These are phyloP conservation scores for Xenus cinereus DNA, from an alignment of 2,113 vertebrate species.

Conservation along the genomic window DNA sequence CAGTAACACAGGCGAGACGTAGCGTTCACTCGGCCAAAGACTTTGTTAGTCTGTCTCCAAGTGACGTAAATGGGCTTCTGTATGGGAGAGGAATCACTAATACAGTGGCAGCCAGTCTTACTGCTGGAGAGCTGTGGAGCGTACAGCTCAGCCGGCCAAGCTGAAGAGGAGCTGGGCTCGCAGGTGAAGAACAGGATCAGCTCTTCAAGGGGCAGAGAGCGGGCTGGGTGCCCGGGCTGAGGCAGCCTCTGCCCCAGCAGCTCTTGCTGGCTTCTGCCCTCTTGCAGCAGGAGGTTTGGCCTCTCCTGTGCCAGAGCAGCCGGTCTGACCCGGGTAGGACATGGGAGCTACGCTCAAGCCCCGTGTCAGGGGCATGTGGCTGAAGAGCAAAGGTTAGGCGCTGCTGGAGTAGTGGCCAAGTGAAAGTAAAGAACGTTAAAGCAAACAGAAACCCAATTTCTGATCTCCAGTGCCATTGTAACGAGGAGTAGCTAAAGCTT, in stretches of 20 bases:
- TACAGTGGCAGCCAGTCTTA: not conserved
- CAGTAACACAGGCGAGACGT: not conserved
- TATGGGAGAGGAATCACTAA: not conserved
- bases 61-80: not conserved
- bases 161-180: not conserved
- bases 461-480: not conserved
- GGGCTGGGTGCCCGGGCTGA: not conserved
- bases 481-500: not conserved
- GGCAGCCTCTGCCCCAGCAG: not conserved
- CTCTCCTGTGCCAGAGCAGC: not conserved
- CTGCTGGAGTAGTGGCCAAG: not conserved
- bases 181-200: not conserved
- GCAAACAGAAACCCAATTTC: not conserved
- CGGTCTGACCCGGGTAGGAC: not conserved
- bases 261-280: not conserved
- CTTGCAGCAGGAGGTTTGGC: not conserved
- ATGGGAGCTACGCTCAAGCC: not conserved
- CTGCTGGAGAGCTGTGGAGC: not conserved
- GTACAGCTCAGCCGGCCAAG: not conserved
- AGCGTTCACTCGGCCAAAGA: not conserved
- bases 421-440: not conserved
- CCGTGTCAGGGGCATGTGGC: not conserved
- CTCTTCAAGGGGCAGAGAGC: not conserved
- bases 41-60: slow-evolving; percentile 13
- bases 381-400: not conserved